phyloP scores from a whole-genome alignment of 2,113 vertebrate genomes.

The Cephalopholis sonnerati region DNA sequence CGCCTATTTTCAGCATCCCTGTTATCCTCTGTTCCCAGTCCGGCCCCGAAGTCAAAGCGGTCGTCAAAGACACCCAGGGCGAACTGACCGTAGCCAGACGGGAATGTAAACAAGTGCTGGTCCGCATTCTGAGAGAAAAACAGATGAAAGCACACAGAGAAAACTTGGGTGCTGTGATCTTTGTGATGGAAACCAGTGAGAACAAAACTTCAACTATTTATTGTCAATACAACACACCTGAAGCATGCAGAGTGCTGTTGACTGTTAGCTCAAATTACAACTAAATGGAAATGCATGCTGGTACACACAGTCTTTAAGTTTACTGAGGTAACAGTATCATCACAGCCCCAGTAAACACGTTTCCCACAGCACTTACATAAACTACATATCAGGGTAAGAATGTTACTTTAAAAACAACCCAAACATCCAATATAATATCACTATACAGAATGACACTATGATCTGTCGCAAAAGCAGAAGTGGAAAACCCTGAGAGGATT shows the following conservation, averaged over 20 bases:
- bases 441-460: not conserved
- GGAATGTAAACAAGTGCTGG: conserved; percentile 91
- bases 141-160: conserved; percentile 4
- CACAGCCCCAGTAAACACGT: not conserved
- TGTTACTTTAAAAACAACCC: not conserved
- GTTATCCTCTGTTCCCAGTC: conserved; percentile 86
- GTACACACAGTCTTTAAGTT: not conserved
- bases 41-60: conserved; percentile 90
- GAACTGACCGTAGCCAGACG: conserved; percentile 92
- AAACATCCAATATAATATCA: not conserved
- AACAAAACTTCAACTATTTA: not conserved
- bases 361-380: not conserved
- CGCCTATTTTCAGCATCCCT: conserved; percentile 90
- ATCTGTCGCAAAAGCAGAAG: conserved; percentile 34
- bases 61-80: conserved; percentile 94
- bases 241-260: not conserved
- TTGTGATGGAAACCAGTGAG: not conserved
- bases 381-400: not conserved
- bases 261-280: conserved; percentile 21
- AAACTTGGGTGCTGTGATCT: not conserved
- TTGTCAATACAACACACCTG: not conserved
- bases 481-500: conserved; percentile 19
- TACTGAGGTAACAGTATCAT: not conserved
- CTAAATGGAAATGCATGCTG: not conserved
- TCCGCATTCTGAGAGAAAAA: conserved; percentile 86